Percentiles rank a stretch among this genome's conserved stretches.
Evolutionary conservation across 1,140 invertebrate species (phyloP).

Genomic region (Drosophila ironensis): DNA sequence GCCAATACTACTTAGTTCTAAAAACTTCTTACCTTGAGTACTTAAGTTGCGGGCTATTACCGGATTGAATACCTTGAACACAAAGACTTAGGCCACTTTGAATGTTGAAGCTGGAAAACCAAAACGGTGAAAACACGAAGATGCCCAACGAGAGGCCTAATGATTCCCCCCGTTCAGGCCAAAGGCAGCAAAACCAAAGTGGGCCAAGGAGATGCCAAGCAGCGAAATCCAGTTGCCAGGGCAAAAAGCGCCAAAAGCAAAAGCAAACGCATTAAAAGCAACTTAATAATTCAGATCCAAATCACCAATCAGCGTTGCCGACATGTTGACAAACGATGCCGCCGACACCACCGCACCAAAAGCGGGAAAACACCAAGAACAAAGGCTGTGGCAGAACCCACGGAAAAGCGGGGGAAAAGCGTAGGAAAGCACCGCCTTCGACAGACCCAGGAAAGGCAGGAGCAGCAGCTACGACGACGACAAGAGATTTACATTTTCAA

Average conservation of each 20-base stretch:
- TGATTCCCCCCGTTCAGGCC: constrained; percentile 1
- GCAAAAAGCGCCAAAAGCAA: constrained; percentile 8
- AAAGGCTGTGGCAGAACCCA: not conserved
- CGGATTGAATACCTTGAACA: too few species aligned
- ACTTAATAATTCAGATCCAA: constrained; percentile 79
- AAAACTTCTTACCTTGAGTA: too few species aligned
- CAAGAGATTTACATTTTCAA: constrained; percentile 79
- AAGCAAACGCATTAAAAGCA: constrained; percentile 75
- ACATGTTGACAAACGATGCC: constrained; percentile 77
- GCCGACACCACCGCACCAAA: constrained; percentile 26
- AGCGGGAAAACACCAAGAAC: not conserved
- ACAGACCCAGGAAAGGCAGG: not conserved
- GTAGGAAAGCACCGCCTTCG: constrained; percentile 5
- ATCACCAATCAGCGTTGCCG: constrained; percentile 74
- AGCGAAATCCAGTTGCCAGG: not conserved
- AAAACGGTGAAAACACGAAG: too few species aligned
- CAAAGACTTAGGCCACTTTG: too few species aligned
- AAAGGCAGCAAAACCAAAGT: too few species aligned
- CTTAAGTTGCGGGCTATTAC: too few species aligned
- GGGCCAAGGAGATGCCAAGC: constrained; percentile 36
- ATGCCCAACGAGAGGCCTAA: too few species aligned
- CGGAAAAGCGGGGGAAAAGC: not conserved
- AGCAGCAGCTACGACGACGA: constrained; percentile 29
- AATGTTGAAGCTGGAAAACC: too few species aligned
- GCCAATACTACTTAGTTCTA: too few species aligned